Evolutionary conservation across 2,888 invertebrate species (phyloP).

Genomic region (Polia nebulosa): DNA sequence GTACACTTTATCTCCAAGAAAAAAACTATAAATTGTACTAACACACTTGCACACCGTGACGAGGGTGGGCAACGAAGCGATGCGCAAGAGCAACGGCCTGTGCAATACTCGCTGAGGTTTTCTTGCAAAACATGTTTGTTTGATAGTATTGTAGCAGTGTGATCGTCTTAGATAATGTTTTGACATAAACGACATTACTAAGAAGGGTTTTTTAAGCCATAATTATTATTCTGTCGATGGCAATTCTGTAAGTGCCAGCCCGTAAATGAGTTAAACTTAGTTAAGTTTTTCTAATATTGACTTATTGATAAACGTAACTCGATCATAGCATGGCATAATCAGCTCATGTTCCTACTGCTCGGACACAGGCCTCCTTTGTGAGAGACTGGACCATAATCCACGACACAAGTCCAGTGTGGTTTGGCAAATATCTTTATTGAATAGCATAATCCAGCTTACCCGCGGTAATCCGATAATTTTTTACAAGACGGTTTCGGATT

Average conservation of each 20-base stretch:
- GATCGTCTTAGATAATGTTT: not conserved
- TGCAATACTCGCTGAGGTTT: slow-evolving; percentile 70
- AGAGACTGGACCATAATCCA: no score
- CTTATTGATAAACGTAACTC: no score
- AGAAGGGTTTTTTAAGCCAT: not conserved
- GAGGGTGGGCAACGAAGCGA: slow-evolving; percentile 75
- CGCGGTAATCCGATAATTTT: no score
- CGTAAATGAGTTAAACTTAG: no score
- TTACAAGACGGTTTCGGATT: no score
- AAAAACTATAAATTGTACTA: slow-evolving; percentile 62
- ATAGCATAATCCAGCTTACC: no score
- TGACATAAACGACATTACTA: not conserved
- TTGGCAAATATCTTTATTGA: no score
- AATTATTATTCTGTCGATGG: not conserved
- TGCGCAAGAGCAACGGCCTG: slow-evolving; percentile 74
- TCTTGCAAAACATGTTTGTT: slow-evolving; percentile 62
- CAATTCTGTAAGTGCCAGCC: not conserved
- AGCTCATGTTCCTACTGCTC: no score
- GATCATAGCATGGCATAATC: no score
- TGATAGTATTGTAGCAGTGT: slow-evolving; percentile 31
- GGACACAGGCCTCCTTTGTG: no score
- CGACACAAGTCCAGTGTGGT: no score
- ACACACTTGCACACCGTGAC: slow-evolving; percentile 70
- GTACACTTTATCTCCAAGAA: slow-evolving; percentile 47
- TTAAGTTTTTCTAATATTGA: no score